Evolutionary conservation across 2,113 vertebrate species (phyloP), one percentile per base, ranked within the genome.

Genomic region (Hyla sarda): DNA sequence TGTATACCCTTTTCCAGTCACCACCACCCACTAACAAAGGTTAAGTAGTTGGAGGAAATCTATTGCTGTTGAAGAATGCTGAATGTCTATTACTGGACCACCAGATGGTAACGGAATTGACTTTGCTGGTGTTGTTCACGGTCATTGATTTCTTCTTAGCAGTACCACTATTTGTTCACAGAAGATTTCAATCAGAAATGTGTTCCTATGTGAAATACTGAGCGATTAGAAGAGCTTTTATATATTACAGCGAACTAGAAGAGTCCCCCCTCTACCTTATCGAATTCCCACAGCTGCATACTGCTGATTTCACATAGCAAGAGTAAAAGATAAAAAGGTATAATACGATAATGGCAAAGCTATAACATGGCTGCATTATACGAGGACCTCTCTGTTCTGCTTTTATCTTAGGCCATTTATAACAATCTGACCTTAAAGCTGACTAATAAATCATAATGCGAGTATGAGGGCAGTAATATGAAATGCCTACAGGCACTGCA

Each of bases 241-340:
- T 50, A 10, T 17, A 17, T 0, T 12, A 37, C 5, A 19, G 30
- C 34, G 21, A 52, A 30, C 8, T 41, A 9, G 8, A 14, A 54
- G 30, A 9, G 21, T 56, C 52, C 28, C 50, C 28, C 1, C 21
- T 48, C n/a, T n/a, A n/a, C n/a, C n/a, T 41, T 8, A 41, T 8
- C 41, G 41, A 32, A 52, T 41, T 60, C 54, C 54, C 37, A 37
- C 76, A 60, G 76, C 54, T 80, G 56, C 77, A 80, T 32, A 62
- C 14, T 45, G 23, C 54, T 25, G 54, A 79, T 60, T 50, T n/a
- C n/a, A 48, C 23, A 50, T 48, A 28, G n/a, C 11, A 75, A 16
- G 48, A 25, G 10, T 6, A 34, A 19, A 17, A 10, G 69, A 73
- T 73, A 30, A 48, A 23, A 47, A 2, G 6, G 13, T 21, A n/a